phyloP scores from a whole-genome alignment of 64 coral and sea anemone genomes.

The Stichodactyla helianthus region DNA sequence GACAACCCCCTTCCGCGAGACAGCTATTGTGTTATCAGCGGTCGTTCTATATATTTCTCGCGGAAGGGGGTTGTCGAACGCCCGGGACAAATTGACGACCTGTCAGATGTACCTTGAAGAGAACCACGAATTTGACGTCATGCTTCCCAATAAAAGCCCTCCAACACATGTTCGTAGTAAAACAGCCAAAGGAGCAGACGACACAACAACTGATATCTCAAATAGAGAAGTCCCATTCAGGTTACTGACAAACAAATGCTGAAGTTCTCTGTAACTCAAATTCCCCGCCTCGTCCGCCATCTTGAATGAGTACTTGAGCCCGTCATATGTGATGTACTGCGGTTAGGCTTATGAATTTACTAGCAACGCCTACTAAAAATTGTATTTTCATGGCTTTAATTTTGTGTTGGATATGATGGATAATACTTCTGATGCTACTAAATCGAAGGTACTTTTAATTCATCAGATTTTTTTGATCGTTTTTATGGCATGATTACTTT shows the following conservation, averaged over 20 bases:
- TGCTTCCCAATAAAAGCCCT: neutral
- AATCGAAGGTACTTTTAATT: too few relatives aligned
- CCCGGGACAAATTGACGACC: neutral
- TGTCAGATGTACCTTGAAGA: neutral
- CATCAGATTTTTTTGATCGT: too few relatives aligned
- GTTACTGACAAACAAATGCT: slow-evolving; percentile 82
- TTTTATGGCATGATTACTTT: too few relatives aligned
- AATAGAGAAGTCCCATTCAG: slow-evolving; percentile 80
- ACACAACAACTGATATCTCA: slow-evolving; percentile 64
- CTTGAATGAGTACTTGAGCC: neutral
- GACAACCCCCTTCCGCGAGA: too few relatives aligned
- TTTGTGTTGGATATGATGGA: too few relatives aligned
- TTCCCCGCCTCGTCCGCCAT: slow-evolving; percentile 55
- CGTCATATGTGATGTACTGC: neutral
- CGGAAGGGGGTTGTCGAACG: too few relatives aligned
- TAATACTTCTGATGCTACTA: too few relatives aligned
- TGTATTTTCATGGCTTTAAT: too few relatives aligned
- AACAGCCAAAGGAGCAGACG: slow-evolving; percentile 61
- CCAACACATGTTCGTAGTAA: slow-evolving; percentile 56
- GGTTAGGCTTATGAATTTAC: neutral
- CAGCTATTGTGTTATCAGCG: too few relatives aligned
- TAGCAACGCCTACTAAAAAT: too few relatives aligned
- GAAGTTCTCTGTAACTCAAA: slow-evolving; percentile 64
- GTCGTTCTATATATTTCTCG: too few relatives aligned
- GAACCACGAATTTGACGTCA: neutral